phyloP scores from a whole-genome alignment of 1,140 invertebrate genomes.

The Asobara japonica region DNA sequence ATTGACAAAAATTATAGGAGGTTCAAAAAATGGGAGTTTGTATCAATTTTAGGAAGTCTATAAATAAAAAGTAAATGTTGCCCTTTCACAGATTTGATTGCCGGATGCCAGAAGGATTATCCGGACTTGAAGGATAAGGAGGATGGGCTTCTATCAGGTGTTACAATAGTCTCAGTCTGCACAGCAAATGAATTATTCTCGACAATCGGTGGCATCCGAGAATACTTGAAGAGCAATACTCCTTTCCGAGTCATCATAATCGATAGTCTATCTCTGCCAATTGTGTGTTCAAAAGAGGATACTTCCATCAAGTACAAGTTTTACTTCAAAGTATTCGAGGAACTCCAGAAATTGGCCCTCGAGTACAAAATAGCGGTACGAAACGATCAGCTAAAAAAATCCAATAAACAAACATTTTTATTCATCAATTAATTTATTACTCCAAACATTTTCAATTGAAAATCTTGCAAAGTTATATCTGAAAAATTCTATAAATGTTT shows the following conservation, averaged over 20 bases:
- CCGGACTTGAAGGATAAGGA: conserved; percentile 28
- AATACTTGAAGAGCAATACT: conserved; percentile 12
- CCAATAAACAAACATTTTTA: too few species aligned
- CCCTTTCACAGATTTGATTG: conserved; percentile 45
- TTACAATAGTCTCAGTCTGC: conserved; percentile 42
- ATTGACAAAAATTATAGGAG: too few species aligned
- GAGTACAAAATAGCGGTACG: conserved; percentile 25
- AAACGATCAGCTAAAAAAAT: too few species aligned
- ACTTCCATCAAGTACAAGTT: conserved; percentile 42
- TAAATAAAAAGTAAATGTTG: too few species aligned
- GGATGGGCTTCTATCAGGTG: conserved; percentile 41
- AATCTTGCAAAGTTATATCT: too few species aligned
- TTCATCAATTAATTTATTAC: too few species aligned
- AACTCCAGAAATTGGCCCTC: conserved; percentile 42
- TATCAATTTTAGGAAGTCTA: too few species aligned
- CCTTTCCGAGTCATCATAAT: conserved; percentile 48
- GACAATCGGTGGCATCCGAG: conserved; percentile 40
- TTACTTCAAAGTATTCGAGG: conserved; percentile 49
- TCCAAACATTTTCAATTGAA: too few species aligned
- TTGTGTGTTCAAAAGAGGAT: conserved; percentile 45
- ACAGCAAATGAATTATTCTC: conserved; percentile 46
- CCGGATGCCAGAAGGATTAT: conserved; percentile 25
- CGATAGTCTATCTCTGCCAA: conserved; percentile 54
- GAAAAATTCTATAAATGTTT: too few species aligned
- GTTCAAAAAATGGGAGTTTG: too few species aligned